Evolutionary conservation across 92 coral and sea anemone genomes (phyloP).

Genomic region (Porites divaricata): DNA sequence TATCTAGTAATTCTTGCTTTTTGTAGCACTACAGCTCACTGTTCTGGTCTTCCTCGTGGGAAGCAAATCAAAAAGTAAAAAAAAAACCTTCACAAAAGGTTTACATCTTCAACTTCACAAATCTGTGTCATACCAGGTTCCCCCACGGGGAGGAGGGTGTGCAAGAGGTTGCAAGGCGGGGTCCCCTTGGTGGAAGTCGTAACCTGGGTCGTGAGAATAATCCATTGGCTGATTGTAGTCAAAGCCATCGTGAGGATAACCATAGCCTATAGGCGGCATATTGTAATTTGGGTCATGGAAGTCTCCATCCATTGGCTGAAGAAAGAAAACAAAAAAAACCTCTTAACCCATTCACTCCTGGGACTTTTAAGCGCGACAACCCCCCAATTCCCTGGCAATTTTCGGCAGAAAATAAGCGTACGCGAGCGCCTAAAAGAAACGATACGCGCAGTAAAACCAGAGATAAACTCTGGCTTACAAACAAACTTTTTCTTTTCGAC

Average conservation of each 20-base stretch:
- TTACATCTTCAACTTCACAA: slow-evolving; percentile 40
- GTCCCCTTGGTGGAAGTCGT: slow-evolving; percentile 79
- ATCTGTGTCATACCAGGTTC: slow-evolving; percentile 92
- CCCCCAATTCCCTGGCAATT: no score
- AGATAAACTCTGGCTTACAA: no score
- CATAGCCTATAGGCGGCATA: slow-evolving; percentile 71
- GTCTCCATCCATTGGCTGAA: slow-evolving; percentile 89
- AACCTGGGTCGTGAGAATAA: slow-evolving; percentile 71
- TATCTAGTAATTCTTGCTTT: not conserved
- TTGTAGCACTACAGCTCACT: not conserved
- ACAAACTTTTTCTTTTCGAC: no score
- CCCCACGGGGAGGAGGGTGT: slow-evolving; percentile 84
- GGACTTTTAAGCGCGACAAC: no score
- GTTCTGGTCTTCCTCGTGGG: not conserved
- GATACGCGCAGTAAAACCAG: no score
- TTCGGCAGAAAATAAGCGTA: no score
- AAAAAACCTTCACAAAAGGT: not conserved
- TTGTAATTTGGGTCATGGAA: slow-evolving; percentile 71
- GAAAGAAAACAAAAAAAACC: not conserved
- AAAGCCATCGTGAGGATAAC: slow-evolving; percentile 79
- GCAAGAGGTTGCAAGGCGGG: slow-evolving; percentile 79
- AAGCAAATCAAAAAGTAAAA: not conserved
- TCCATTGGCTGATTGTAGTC: slow-evolving; percentile 82
- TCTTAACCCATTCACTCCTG: no score
- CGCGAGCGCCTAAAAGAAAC: no score